A percentile compares a stretch with the other conserved stretches of the same genome.
phyloP scores from a whole-genome alignment of 2,888 invertebrate species.

The Agrochola lota region DNA sequence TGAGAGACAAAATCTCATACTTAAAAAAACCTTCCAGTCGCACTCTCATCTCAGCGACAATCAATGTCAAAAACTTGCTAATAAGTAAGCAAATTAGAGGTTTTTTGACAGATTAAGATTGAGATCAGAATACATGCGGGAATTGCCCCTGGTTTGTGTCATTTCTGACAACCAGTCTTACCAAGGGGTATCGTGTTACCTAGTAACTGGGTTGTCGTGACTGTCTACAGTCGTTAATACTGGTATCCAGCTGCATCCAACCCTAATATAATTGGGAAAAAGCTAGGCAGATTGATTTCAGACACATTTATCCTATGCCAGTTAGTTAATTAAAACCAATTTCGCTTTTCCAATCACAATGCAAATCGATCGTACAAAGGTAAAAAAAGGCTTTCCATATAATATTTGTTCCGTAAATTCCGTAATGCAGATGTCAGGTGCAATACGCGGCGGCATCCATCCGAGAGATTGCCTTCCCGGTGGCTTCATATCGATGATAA shows the following conservation, averaged over 20 bases:
- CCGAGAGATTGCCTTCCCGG: slow-evolving; percentile 69
- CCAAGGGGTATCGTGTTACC: too few species aligned
- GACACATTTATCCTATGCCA: too few species aligned
- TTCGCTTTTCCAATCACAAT: slow-evolving; percentile 14
- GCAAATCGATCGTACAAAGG: slow-evolving; percentile 24
- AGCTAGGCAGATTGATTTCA: not conserved
- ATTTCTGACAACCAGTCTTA: not conserved
- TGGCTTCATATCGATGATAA: slow-evolving; percentile 63
- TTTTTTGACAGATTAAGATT: not conserved
- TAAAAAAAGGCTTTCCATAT: slow-evolving; percentile 51
- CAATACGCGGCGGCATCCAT: slow-evolving; percentile 64
- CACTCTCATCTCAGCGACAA: not conserved
- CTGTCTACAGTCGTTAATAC: too few species aligned
- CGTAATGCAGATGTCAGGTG: slow-evolving; percentile 73
- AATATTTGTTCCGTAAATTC: slow-evolving; percentile 62
- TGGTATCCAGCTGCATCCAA: too few species aligned
- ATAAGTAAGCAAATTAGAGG: not conserved
- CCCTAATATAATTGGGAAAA: too few species aligned
- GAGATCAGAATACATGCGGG: not conserved
- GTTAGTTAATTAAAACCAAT: slow-evolving; percentile 21
- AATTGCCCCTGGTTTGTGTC: not conserved
- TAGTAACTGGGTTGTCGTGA: too few species aligned
- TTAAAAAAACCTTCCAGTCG: not conserved
- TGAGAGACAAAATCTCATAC: not conserved
- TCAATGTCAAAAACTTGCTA: not conserved